These are phyloP conservation scores for Rhinolophus ferrumequinum DNA, from an alignment of 2,113 vertebrate species.

Conservation along the genomic window DNA sequence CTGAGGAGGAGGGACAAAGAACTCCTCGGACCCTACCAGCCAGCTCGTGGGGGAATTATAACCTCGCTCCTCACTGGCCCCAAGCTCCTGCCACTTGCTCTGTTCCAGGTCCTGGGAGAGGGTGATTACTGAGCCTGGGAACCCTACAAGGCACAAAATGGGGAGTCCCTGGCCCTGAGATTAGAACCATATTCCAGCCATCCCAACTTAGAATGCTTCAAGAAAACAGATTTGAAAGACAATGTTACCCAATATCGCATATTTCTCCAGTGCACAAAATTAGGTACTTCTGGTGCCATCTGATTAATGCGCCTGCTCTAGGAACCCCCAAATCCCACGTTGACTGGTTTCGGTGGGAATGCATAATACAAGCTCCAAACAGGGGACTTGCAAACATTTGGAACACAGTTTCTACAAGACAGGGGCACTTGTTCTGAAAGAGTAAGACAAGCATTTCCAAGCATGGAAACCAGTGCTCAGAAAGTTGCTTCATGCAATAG, in stretches of 20 bases:
- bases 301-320: background rate
- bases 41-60: background rate
- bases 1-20: background rate
- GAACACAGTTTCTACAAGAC: background rate
- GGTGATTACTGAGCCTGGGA: background rate
- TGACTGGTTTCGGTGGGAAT: background rate
- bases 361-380: background rate
- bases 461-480: background rate
- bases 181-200: background rate
- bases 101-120: background rate
- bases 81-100: background rate
- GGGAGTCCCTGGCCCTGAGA: background rate
- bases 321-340: background rate
- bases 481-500: background rate
- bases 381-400: background rate
- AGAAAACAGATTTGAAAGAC: slow-evolving; percentile 20
- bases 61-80: background rate
- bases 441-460: background rate
- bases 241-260: background rate
- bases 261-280: background rate
- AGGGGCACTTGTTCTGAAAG: background rate
- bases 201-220: background rate
- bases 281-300: background rate
- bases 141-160: background rate
- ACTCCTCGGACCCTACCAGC: background rate